Conservation (phyloP, 2,888 invertebrate species). For the Drosophila multiciliata region DNA sequence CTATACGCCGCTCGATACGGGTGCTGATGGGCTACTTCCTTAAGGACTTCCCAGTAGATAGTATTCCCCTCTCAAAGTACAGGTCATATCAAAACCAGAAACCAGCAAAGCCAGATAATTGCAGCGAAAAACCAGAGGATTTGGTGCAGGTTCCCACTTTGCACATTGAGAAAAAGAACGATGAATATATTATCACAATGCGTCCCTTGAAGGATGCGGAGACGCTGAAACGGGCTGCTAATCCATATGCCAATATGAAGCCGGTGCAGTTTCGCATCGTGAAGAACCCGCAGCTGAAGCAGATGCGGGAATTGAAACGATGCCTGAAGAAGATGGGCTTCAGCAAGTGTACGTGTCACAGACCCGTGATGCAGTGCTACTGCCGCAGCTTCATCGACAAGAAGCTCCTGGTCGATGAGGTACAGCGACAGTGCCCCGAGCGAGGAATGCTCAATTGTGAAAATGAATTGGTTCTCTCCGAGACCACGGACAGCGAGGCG, state of each 20-base stretch:
- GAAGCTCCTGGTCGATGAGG: constrained; percentile 85
- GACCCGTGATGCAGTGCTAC: constrained; percentile 84
- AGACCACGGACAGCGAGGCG: constrained; percentile 86
- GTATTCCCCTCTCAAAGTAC: constrained; percentile 77
- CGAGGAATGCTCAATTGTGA: constrained; percentile 65
- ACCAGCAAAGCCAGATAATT: constrained; percentile 78
- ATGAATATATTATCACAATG: constrained; percentile 88
- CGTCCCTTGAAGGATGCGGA: constrained; percentile 88
- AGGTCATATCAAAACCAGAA: constrained; percentile 63
- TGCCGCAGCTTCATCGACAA: constrained; percentile 84
- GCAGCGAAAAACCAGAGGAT: constrained; percentile 72
- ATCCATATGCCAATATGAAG: constrained; percentile 89
- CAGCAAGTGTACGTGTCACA: constrained; percentile 86
- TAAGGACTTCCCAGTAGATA: constrained; percentile 82
- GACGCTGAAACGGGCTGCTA: constrained; percentile 87
- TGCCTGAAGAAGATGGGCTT: constrained; percentile 86
- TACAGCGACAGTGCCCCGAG: constrained; percentile 85
- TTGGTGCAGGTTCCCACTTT: constrained; percentile 87
- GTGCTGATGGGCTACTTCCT: constrained; percentile 83
- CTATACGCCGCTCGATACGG: constrained; percentile 82
- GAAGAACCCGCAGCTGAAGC: constrained; percentile 86
- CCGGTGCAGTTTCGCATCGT: constrained; percentile 89
- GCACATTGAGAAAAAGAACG: constrained; percentile 88
- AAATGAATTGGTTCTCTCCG: constrained; percentile 76
- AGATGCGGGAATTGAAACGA: constrained; percentile 86